Evolutionary conservation across 2,113 vertebrate genomes (phyloP).

Genomic region (Hippocampus comes): DNA sequence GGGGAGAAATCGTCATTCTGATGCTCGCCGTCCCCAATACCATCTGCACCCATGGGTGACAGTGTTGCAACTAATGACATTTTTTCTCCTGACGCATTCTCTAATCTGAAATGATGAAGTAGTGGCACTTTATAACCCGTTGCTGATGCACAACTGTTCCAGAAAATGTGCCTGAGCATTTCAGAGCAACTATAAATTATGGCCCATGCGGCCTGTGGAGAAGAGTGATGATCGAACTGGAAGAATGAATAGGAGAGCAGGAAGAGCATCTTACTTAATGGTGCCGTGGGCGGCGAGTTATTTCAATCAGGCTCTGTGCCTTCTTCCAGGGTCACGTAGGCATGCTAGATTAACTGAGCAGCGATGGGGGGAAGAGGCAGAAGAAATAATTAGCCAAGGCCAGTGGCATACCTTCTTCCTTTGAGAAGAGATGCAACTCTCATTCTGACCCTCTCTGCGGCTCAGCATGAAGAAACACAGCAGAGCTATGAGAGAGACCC

Average conservation of each 20-base stretch:
- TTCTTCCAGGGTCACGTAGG: slow-evolving; percentile 51
- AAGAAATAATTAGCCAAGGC: slow-evolving; percentile 7
- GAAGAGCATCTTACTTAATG: slow-evolving; percentile 1
- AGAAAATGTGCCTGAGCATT: not conserved
- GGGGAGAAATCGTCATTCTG: no score
- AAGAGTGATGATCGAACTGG: slow-evolving; percentile 16
- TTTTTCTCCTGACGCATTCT: not conserved
- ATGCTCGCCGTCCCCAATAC: no score
- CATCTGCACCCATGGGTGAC: no score
- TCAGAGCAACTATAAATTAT: slow-evolving; percentile 13
- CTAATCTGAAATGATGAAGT: not conserved
- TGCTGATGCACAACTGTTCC: not conserved
- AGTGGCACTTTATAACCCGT: not conserved
- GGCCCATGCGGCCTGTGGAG: slow-evolving; percentile 20
- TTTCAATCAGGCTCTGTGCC: slow-evolving; percentile 49
- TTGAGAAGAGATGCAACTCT: slow-evolving; percentile 32
- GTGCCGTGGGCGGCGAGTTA: slow-evolving; percentile 24
- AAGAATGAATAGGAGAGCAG: slow-evolving; percentile 3
- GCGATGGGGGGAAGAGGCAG: slow-evolving; percentile 16
- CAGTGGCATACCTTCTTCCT: slow-evolving; percentile 14
- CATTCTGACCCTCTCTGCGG: slow-evolving; percentile 22
- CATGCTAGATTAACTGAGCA: slow-evolving; percentile 54
- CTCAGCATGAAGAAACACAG: slow-evolving; percentile 31
- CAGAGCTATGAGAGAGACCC: slow-evolving; percentile 17
- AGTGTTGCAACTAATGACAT: not conserved